Conservation (phyloP, 1,140 invertebrate genomes). For the Drosophila bifasciata region DNA sequence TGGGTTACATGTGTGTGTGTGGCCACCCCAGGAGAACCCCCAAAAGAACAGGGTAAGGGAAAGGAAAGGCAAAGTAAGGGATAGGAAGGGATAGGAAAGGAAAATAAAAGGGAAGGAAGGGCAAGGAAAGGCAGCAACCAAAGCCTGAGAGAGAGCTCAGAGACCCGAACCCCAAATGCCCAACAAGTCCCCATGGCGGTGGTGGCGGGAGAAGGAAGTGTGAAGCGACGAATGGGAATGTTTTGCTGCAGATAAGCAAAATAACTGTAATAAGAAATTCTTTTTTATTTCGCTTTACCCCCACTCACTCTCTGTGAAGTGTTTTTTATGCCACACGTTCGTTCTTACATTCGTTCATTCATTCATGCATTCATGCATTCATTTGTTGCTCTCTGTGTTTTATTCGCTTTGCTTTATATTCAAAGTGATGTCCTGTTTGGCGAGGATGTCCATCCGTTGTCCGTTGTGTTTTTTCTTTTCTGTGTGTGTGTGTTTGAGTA, state of each 20-base stretch:
- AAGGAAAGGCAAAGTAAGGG: too few relatives aligned
- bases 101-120: constrained; percentile 30
- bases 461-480: too few relatives aligned
- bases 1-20: constrained; percentile 30
- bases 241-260: constrained; percentile 81
- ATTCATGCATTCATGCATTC: constrained; percentile 16
- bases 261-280: constrained; percentile 81
- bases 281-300: constrained; percentile 70
- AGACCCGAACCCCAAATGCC: too few relatives aligned
- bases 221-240: constrained; percentile 81
- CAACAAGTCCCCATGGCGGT: constrained; percentile 33
- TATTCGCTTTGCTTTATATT: constrained; percentile 80
- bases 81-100: too few relatives aligned
- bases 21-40: constrained; percentile 34
- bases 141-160: constrained; percentile 14
- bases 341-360: too few relatives aligned
- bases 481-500: constrained; percentile 29
- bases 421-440: constrained; percentile 80
- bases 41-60: too few relatives aligned
- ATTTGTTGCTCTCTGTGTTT: constrained; percentile 61
- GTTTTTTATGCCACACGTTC: constrained; percentile 80
- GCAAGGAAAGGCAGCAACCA: not conserved
- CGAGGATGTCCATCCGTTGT: constrained; percentile 44
- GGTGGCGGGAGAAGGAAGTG: too few relatives aligned
- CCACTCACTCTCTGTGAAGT: constrained; percentile 42